Base-by-base conservation (phyloP, 2,888 invertebrate species). In the Dendrolimus houi region DNA sequence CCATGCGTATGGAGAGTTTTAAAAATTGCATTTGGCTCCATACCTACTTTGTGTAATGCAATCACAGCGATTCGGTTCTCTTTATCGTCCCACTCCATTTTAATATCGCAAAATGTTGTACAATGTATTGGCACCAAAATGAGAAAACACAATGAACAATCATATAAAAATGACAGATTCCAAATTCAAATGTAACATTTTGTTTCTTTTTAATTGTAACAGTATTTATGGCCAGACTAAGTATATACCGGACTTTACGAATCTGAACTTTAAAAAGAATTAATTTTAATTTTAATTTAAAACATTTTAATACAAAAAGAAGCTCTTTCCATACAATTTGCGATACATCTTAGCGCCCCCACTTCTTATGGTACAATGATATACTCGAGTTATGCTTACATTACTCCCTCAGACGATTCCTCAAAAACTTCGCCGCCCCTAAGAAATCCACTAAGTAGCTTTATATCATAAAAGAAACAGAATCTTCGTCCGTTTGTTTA, bases 381-480 rank as follows among this genome's bases (percentile, higher is more conserved):
- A 52, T 54, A 56, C 54, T 52, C 54, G 52, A 17, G 53, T 55
- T 52, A 53, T 52, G 52, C 54, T 47, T 54, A 40, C 56, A 52
- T 56, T 55, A 54, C 59, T 54, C 59, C 29, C 54, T 56, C 55
- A 56, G 47, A 9, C 47, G 47, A 47, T 10, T 59, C 59, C 59
- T 55, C 56, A 56, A 56, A 59, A 59, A 59, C 56, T 59, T 59
- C 55, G 55, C 47, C 47, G 55, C 59, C 59, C 59, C 56, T 55
- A 59, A 59, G 58, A 59, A 56, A 59, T 59, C 54, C 55, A 54
- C 58, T 59, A 59, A 59, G 58, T 58, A 58, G 56, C 56, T 52
- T 41, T 29, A 47, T 52, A 53, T 17, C 52, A 56, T 55, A 53
- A 13, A 52, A n/a, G 13, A 9, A 56, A 53, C 29, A 41, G 53